Base-by-base conservation (phyloP, 1,140 invertebrate species). In the Sminthurides bifidus region DNA sequence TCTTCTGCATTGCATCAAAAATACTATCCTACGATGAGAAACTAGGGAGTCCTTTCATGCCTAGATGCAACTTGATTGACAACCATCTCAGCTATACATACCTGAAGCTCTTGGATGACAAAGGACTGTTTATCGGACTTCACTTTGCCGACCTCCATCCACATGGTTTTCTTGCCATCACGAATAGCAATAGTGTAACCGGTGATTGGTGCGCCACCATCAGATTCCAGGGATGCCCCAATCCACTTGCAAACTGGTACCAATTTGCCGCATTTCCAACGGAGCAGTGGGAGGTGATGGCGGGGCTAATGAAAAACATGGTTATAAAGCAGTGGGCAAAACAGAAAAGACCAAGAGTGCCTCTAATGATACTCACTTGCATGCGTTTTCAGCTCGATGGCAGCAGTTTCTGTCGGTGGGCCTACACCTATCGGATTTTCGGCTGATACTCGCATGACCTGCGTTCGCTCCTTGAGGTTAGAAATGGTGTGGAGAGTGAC, bases 141-240 rank as follows among this genome's bases (percentile, higher is more conserved):
- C 8, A 91, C 86, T 66, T 85, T 80, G 15, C 87, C 89, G 44
- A 93, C 87, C 79, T 93, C 87, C 76, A 92, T 92, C 90, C 90
- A 94, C 88, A 92, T 92, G 3, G 87, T 92, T 68, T 90, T 89
- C 67, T 82, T 84, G 35, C 81, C 77, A 68, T 98, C 94, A 64
- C 87, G 79, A 51, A 96, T 86, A 12, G 90, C 91, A 61, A 96
- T 85, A 64, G 89, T 90, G 70, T 97, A 97, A 23, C 85, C 85
- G 63, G 86, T 78, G 40, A 96, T 74, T 14, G 90, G 88, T 31
- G 90, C 82, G 43, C 91, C 92, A 41, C 92, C 92, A 72, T 97
- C 92, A 64, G 80, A 84, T 73, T 94, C 90, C n/a, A 6, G 92
- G 92, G 56, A 83, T 81, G 52, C 90, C 88, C 91, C 91, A 95